Percentiles rank a stretch among this genome's conserved stretches.
Conservation (phyloP, 2,113 vertebrate genomes). For the Drymodes brunneopygia region DNA sequence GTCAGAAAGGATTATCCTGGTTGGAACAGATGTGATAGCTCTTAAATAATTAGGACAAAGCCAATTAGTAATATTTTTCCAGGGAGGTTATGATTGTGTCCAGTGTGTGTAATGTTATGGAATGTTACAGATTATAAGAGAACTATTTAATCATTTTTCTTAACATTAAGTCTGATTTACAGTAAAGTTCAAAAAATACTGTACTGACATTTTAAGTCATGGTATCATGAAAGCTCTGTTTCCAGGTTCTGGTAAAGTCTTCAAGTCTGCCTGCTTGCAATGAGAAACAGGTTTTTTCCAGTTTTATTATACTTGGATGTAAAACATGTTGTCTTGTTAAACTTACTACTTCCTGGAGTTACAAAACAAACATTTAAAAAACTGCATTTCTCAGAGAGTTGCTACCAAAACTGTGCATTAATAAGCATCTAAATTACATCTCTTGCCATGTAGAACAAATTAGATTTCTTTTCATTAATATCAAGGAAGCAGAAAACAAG, state of each 20-base stretch:
- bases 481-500: slow-evolving; percentile 75
- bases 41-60: neutral
- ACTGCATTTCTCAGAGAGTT: slow-evolving; percentile 52
- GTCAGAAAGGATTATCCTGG: neutral
- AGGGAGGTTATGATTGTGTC: neutral
- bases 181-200: neutral
- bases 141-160: neutral
- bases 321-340: slow-evolving; percentile 31
- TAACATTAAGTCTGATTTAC: neutral
- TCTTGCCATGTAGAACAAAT: slow-evolving; percentile 75
- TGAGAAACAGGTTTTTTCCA: neutral
- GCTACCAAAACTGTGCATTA: slow-evolving; percentile 54
- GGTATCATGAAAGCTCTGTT: neutral
- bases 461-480: slow-evolving; percentile 75
- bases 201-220: neutral
- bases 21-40: neutral
- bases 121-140: neutral
- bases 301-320: neutral
- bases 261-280: neutral
- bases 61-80: neutral
- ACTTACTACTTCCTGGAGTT: slow-evolving; percentile 36
- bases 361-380: slow-evolving; percentile 65
- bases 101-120: neutral
- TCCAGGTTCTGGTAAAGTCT: neutral
- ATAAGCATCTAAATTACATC: slow-evolving; percentile 74